Conservation (phyloP, 2,113 vertebrate species). For the Rhadina sibilatrix region DNA sequence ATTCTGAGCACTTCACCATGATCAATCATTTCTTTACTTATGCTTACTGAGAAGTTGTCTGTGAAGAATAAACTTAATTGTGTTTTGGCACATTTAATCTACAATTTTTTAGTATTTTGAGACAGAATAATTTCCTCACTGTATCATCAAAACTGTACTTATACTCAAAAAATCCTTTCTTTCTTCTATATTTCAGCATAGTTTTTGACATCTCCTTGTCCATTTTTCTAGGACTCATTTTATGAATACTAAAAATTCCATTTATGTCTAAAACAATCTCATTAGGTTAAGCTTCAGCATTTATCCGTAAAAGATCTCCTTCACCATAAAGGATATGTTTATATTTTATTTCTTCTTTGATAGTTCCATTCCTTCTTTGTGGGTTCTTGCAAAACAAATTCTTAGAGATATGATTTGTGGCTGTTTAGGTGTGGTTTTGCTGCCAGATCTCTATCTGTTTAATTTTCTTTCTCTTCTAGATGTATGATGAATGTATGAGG, state of each 20-base stretch:
- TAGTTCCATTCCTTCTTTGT: neutral
- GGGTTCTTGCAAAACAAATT: neutral
- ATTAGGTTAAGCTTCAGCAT: neutral
- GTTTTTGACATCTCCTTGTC: neutral
- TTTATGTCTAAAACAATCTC: neutral
- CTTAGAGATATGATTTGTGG: neutral
- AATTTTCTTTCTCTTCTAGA: neutral
- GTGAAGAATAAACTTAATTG: neutral
- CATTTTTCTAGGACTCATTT: neutral
- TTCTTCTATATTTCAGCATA: neutral
- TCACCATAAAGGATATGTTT: neutral
- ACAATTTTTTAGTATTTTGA: neutral
- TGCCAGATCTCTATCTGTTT: neutral
- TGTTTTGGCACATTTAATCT: neutral
- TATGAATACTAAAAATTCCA: neutral
- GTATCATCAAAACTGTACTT: neutral
- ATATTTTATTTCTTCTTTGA: neutral
- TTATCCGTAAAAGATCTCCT: neutral
- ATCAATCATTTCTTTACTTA: neutral
- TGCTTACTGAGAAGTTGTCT: neutral
- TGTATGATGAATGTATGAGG: too few species aligned
- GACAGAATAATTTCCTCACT: neutral
- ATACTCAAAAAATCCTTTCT: neutral
- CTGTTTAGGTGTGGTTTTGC: neutral
- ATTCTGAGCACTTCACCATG: neutral